These are phyloP conservation scores for Antheraea pernyi DNA, from an alignment of 1,140 invertebrate species.

Conservation along the genomic window DNA sequence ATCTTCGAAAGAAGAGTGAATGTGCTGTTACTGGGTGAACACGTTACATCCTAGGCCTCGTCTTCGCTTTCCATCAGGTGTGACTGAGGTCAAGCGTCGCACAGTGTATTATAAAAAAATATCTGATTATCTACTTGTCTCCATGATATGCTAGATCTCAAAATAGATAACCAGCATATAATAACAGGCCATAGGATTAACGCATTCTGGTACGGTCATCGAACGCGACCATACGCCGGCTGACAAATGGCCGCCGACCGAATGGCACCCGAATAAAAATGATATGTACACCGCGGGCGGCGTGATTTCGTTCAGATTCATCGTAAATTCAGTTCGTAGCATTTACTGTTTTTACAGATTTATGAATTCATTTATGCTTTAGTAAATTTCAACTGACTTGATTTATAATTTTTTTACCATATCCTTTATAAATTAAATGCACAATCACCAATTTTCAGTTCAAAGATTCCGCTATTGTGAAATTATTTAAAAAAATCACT, in stretches of 20 bases:
- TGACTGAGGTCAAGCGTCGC: too few species aligned
- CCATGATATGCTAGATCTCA: too few species aligned
- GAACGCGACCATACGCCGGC: slow-evolving; percentile 17
- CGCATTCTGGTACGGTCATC: not conserved
- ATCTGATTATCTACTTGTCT: too few species aligned
- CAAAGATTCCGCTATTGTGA: too few species aligned
- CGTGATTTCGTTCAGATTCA: not conserved
- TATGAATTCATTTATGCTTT: slow-evolving; percentile 5
- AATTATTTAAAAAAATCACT: too few species aligned
- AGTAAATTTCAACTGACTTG: not conserved
- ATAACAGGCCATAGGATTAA: not conserved
- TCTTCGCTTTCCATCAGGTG: too few species aligned
- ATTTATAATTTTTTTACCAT: not conserved
- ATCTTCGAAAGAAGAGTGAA: too few species aligned
- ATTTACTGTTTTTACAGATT: not conserved
- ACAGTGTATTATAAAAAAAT: too few species aligned
- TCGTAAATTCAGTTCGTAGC: not conserved
- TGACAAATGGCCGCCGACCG: slow-evolving; percentile 21
- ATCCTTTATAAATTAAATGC: too few species aligned
- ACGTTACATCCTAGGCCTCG: too few species aligned
- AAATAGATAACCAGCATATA: not conserved
- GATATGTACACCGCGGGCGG: slow-evolving; percentile 20
- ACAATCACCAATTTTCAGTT: too few species aligned
- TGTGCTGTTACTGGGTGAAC: too few species aligned
- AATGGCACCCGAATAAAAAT: slow-evolving; percentile 30